phyloP scores from a whole-genome alignment of 2,113 vertebrate species.

The Eleginops maclovinus region DNA sequence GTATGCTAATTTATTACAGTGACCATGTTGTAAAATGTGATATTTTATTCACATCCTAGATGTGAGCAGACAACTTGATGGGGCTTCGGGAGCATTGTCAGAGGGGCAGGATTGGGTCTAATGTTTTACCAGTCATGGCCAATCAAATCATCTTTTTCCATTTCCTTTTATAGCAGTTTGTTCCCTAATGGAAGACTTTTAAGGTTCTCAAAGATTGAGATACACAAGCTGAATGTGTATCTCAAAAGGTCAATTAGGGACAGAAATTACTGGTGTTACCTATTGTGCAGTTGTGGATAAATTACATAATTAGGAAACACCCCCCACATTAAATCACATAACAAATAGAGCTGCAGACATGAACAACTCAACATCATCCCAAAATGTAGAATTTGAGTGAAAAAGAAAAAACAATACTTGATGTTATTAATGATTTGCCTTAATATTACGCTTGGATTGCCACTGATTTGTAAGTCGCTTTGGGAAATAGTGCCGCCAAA shows the following conservation, averaged over 20 bases:
- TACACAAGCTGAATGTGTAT: background rate
- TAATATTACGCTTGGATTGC: background rate
- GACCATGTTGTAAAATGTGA: slow-evolving; percentile 30
- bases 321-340: background rate
- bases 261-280: background rate
- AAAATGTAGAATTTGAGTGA: background rate
- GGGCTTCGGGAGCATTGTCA: background rate
- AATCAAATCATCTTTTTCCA: slow-evolving; percentile 15
- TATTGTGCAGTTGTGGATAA: background rate
- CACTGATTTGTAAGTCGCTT: background rate
- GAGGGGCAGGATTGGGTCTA: background rate
- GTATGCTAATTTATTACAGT: slow-evolving; percentile 25
- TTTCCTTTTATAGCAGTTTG: background rate
- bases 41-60: background rate
- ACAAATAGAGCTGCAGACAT: background rate
- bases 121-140: slow-evolving; percentile 2
- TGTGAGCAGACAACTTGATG: background rate
- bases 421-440: background rate
- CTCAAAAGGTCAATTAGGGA: background rate
- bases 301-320: background rate
- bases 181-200: background rate
- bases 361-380: background rate
- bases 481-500: background rate
- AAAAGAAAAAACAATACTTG: background rate
- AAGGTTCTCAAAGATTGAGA: background rate